Evolutionary conservation across 2,888 invertebrate genomes (phyloP), one percentile per base, ranked within the genome.

Genomic region (Lapara coniferarum): DNA sequence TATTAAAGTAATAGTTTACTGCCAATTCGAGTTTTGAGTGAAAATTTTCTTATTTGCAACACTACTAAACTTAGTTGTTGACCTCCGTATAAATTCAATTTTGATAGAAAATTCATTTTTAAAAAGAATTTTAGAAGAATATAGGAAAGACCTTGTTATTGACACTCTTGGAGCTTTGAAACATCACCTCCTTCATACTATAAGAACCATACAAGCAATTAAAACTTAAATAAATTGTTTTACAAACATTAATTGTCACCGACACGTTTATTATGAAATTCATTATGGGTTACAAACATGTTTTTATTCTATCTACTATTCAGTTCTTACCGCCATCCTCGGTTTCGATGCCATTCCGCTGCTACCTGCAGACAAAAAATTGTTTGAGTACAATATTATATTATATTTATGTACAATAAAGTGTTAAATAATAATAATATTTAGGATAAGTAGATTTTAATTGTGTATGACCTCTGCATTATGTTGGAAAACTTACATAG

Each of bases 321-420:
- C 87, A 86, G 86, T 86, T 87, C 84, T 81, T 74, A 77, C 75
- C 71, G 74, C 70, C 74, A 76, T 83, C 78, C 80, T 84, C 79
- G 74, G 73, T 81, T 81, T 83, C 82, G 83, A 81, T 82, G 82
- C 79, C 81, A 75, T 71, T 74, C 78, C 81, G 77, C 81, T 88
- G 91, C 86, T 91, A 91, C 84, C 91, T 91, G 91, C 68, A 75
- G 81, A 77, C 75, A 77, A 76, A 19, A 55, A 70, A 1, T 5
- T 10, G 8, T 19, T 59, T 59, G 25, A 52, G 53, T 53, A 30
- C 49, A 37, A 37, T 52, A 12, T 2, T 57, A n/a, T 58, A 10
- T 10, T 10, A 2, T 57, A 12, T 4, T 2, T 25, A 25, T 13
- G 19, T 10, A 13, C 16, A n/a, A n/a, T n/a, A n/a, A n/a, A n/a